These are phyloP conservation scores for Microdon myrmicae DNA, from an alignment of 2,888 invertebrate genomes.

Conservation along the genomic window DNA sequence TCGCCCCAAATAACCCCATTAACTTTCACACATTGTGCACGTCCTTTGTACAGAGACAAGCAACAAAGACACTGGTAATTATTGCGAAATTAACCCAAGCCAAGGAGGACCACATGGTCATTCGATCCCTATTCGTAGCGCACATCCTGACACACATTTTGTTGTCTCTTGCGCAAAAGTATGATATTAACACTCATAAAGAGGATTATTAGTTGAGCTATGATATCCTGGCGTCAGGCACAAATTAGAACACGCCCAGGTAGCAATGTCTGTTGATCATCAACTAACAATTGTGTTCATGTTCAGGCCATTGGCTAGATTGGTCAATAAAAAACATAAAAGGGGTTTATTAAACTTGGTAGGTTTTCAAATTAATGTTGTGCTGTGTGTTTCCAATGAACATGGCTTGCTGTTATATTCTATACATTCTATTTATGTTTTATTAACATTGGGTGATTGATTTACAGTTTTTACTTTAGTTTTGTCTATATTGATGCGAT, in stretches of 20 bases:
- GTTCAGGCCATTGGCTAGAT: too few relatives aligned
- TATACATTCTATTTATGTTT: too few relatives aligned
- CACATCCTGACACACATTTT: background rate
- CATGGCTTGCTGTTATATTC: too few relatives aligned
- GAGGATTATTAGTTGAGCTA: slow-evolving; percentile 16
- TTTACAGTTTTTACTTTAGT: too few relatives aligned
- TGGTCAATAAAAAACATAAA: too few relatives aligned
- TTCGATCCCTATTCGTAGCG: background rate
- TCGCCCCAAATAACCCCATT: slow-evolving; percentile 34
- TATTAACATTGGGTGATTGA: too few relatives aligned
- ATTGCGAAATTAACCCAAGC: slow-evolving; percentile 35
- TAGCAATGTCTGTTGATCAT: too few relatives aligned
- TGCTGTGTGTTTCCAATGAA: too few relatives aligned
- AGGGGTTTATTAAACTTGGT: too few relatives aligned
- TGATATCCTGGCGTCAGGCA: slow-evolving; percentile 9
- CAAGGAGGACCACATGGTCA: slow-evolving; percentile 1
- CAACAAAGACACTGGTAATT: slow-evolving; percentile 37
- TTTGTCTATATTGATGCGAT: too few relatives aligned
- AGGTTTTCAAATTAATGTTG: too few relatives aligned
- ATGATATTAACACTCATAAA: slow-evolving; percentile 32
- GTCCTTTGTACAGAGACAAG: slow-evolving; percentile 19
- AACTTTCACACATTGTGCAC: slow-evolving; percentile 30
- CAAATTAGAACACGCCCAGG: slow-evolving; percentile 17
- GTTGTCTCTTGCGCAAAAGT: slow-evolving; percentile 14
- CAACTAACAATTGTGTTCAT: too few relatives aligned